Percentiles rank a stretch among this genome's conserved stretches.
These are phyloP conservation scores for Pemphigus obesinymphae DNA, from an alignment of 1,140 invertebrate genomes.

Conservation along the genomic window DNA sequence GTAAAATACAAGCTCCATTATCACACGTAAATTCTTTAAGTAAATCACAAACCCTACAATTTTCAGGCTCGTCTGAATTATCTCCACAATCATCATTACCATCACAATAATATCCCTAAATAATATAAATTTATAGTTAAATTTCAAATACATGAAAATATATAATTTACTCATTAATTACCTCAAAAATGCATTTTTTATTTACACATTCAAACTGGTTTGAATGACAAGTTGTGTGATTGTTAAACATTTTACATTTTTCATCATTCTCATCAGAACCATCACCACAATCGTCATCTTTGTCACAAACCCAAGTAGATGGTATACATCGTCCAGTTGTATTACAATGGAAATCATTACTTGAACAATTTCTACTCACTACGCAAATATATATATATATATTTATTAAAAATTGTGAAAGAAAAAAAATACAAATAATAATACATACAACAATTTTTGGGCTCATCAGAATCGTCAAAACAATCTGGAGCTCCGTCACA, in stretches of 20 bases:
- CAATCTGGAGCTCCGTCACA: constrained; percentile 71
- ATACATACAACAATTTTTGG: constrained; percentile 44
- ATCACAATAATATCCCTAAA: constrained; percentile 59
- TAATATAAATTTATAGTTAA: background rate
- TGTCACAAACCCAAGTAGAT: constrained; percentile 69
- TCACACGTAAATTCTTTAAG: constrained; percentile 57
- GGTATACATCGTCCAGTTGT: constrained; percentile 69
- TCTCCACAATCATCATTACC: constrained; percentile 55
- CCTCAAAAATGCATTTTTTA: constrained; percentile 56
- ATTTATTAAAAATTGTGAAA: too few relatives aligned
- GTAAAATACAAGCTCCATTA: constrained; percentile 60
- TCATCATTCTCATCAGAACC: constrained; percentile 55
- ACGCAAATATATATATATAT: background rate
- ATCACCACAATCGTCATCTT: constrained; percentile 62
- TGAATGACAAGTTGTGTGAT: constrained; percentile 43
- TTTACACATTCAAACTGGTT: constrained; percentile 56
- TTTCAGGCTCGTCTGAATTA: constrained; percentile 53
- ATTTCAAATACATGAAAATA: too few relatives aligned
- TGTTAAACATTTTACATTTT: constrained; percentile 42
- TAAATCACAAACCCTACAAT: constrained; percentile 52
- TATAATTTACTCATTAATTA: constrained; percentile 9
- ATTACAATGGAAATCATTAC: constrained; percentile 58
- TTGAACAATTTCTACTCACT: constrained; percentile 53
- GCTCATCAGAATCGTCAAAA: constrained; percentile 66
- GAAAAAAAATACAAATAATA: constrained; percentile 24